phyloP scores from a whole-genome alignment of 1,140 invertebrate genomes.

The Adoxophyes honmai region DNA sequence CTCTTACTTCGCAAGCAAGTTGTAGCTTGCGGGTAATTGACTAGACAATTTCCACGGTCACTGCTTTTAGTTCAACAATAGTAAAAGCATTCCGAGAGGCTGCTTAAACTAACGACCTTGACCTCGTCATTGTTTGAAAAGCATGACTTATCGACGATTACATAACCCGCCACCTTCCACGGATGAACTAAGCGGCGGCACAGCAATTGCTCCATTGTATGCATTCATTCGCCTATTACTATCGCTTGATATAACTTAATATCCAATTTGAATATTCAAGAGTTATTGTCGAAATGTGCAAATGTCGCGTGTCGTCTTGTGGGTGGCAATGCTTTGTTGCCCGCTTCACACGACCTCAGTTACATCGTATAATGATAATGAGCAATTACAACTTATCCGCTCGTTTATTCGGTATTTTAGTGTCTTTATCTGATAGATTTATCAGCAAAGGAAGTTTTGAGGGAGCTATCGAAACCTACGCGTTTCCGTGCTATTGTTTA shows the following conservation, averaged over 20 bases:
- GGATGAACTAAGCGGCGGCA: neutral
- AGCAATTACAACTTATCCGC: too few species aligned
- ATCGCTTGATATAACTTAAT: neutral
- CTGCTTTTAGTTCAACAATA: conserved; percentile 1
- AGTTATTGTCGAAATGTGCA: conserved; percentile 13
- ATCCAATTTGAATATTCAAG: conserved; percentile 12
- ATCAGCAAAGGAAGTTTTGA: too few species aligned
- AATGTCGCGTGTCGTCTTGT: conserved; percentile 2
- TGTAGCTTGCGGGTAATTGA: too few species aligned
- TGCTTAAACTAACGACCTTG: neutral
- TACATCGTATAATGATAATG: too few species aligned
- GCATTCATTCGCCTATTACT: neutral
- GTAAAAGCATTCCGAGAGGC: conserved; percentile 1
- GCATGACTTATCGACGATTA: neutral
- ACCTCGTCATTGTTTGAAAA: conserved; percentile 10
- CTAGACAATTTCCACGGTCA: neutral
- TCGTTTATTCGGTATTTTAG: too few species aligned
- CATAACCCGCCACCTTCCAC: too few species aligned
- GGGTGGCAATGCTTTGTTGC: too few species aligned
- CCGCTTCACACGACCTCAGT: too few species aligned
- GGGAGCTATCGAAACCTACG: too few species aligned
- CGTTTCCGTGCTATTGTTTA: too few species aligned
- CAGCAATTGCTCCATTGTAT: neutral
- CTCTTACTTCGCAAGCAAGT: too few species aligned
- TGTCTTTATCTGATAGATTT: too few species aligned